Percentiles rank a stretch among this genome's conserved stretches.
Conservation (phyloP, 2,888 invertebrate species). For the Caenorhabditis sp. region DNA sequence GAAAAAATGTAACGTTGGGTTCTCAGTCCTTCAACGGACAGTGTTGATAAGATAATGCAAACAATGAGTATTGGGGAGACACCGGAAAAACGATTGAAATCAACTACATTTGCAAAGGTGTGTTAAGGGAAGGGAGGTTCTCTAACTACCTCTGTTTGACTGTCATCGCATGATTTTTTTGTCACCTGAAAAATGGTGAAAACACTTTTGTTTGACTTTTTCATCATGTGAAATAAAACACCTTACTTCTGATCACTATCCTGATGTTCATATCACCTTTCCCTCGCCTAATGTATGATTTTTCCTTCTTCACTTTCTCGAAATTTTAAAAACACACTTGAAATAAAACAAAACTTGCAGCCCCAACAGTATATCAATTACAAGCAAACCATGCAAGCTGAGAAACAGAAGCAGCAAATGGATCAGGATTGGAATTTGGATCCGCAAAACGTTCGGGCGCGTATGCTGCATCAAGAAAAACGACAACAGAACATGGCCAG, state of each 20-base stretch:
- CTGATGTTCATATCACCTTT: too few relatives aligned
- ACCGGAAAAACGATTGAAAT: neutral
- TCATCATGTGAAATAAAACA: too few relatives aligned
- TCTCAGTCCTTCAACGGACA: neutral
- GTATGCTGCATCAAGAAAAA: neutral
- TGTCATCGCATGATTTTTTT: too few relatives aligned
- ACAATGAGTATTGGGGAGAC: neutral
- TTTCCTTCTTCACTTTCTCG: too few relatives aligned
- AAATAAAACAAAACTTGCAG: too few relatives aligned
- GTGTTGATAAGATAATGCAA: neutral
- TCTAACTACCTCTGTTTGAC: too few relatives aligned
- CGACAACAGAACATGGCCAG: neutral
- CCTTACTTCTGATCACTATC: too few relatives aligned
- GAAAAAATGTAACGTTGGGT: neutral
- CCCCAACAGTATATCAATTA: neutral
- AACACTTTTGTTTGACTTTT: too few relatives aligned
- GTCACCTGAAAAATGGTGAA: too few relatives aligned
- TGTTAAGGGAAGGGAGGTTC: neutral
- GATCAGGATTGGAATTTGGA: neutral
- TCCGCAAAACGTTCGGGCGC: neutral
- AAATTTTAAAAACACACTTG: too few relatives aligned
- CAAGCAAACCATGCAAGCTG: constrained; percentile 1
- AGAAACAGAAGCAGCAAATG: neutral
- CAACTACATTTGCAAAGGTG: neutral
- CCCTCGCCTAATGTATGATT: too few relatives aligned